phyloP scores from a whole-genome alignment of 2,888 invertebrate genomes.

The Lacanobia wlatinum region DNA sequence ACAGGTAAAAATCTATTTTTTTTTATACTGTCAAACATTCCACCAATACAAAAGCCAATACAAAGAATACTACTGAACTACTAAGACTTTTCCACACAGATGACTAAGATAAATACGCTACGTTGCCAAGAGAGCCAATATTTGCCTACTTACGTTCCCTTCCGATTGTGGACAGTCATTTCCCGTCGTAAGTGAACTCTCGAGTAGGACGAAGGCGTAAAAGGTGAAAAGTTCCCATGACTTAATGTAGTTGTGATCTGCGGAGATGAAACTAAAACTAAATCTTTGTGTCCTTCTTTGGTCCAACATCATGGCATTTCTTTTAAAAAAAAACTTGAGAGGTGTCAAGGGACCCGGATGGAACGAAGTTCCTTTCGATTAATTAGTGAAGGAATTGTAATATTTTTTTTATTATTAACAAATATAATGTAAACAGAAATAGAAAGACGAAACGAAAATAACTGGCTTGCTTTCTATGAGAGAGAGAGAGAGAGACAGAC shows the following conservation, averaged over 20 bases:
- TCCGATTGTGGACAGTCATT: conserved; percentile 62
- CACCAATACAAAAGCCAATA: conserved; percentile 5
- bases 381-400: too few relatives aligned
- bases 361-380: too few relatives aligned
- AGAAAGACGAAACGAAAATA: too few relatives aligned
- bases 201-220: conserved; percentile 34
- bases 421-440: too few relatives aligned
- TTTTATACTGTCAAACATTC: neutral
- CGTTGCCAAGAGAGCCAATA: conserved; percentile 53
- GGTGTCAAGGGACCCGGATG: too few relatives aligned
- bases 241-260: conserved; percentile 20
- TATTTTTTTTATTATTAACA: too few relatives aligned
- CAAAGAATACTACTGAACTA: neutral
- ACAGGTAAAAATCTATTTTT: too few relatives aligned
- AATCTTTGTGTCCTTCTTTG: neutral
- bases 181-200: conserved; percentile 59
- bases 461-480: too few relatives aligned
- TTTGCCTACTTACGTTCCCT: conserved; percentile 62
- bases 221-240: conserved; percentile 45
- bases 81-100: conserved; percentile 26
- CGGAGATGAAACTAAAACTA: neutral
- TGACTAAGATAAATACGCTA: conserved; percentile 51
- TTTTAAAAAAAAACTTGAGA: too few relatives aligned
- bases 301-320: too few relatives aligned
- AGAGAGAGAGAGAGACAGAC: too few relatives aligned